These are phyloP conservation scores for Tetropium fuscum DNA, from an alignment of 2,888 invertebrate genomes.

Conservation along the genomic window DNA sequence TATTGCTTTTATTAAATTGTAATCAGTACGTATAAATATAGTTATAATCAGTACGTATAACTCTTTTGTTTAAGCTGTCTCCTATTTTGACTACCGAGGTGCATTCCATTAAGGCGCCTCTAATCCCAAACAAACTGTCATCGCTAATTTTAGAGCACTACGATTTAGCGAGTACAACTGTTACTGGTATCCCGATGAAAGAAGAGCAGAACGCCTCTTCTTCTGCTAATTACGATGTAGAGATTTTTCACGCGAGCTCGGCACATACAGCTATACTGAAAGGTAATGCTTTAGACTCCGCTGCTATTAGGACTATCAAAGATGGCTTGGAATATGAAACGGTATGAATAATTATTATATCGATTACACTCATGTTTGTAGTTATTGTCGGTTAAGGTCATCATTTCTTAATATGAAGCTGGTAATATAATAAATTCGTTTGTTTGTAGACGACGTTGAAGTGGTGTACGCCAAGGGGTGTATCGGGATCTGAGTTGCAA, in stretches of 20 bases:
- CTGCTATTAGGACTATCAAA: slow-evolving; percentile 74
- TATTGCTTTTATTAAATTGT: slow-evolving; percentile 26
- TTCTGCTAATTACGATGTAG: slow-evolving; percentile 98
- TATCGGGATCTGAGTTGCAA: slow-evolving; percentile 82
- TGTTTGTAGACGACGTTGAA: slow-evolving; percentile 80
- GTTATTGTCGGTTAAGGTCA: no score
- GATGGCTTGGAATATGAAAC: slow-evolving; percentile 85
- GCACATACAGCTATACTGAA: slow-evolving; percentile 87
- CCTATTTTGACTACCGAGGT: slow-evolving; percentile 82
- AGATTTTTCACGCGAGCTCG: slow-evolving; percentile 90
- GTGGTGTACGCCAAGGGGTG: slow-evolving; percentile 97
- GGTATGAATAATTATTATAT: slow-evolving; percentile 55
- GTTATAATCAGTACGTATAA: neutral
- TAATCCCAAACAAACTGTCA: slow-evolving; percentile 80
- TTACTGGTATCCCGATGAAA: slow-evolving; percentile 97
- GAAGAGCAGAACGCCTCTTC: slow-evolving; percentile 98
- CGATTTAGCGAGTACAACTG: slow-evolving; percentile 93
- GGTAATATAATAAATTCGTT: no score
- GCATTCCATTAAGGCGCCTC: slow-evolving; percentile 81
- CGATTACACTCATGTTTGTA: neutral
- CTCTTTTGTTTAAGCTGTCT: slow-evolving; percentile 73
- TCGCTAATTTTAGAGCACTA: slow-evolving; percentile 87
- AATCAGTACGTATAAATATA: neutral
- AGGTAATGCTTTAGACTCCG: slow-evolving; percentile 73
- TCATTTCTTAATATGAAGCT: no score